phyloP scores from a whole-genome alignment of 2,113 vertebrate species.

The Pygoscelis adeliae region DNA sequence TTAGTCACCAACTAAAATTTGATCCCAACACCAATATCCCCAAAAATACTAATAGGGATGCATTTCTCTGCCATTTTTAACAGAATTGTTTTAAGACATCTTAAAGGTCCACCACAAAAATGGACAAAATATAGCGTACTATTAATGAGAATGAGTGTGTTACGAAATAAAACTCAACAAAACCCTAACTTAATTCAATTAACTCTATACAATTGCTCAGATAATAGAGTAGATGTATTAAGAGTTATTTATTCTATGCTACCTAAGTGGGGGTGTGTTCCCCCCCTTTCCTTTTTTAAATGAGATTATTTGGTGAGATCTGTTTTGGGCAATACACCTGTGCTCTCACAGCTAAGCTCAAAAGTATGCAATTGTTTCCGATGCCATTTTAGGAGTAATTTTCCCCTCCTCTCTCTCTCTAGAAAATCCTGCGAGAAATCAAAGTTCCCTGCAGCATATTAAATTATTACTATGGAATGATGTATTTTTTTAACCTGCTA shows the following conservation, averaged over 20 bases:
- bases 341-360: neutral
- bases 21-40: slow-evolving; percentile 68
- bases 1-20: slow-evolving; percentile 84
- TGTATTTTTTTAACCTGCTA: neutral
- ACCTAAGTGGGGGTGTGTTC: neutral
- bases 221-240: slow-evolving; percentile 12
- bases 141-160: neutral
- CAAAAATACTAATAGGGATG: slow-evolving; percentile 52
- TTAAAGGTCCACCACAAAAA: slow-evolving; percentile 30
- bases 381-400: neutral
- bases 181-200: neutral
- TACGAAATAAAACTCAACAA: neutral
- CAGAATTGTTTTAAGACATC: slow-evolving; percentile 16
- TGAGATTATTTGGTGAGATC: neutral
- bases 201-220: slow-evolving; percentile 46
- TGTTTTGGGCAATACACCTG: neutral
- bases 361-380: neutral
- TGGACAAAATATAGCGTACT: slow-evolving; percentile 26
- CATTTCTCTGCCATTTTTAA: slow-evolving; percentile 49
- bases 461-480: neutral
- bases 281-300: neutral
- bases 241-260: neutral
- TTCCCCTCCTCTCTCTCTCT: neutral
- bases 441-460: neutral
- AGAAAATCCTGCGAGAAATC: neutral